Base-by-base conservation (phyloP, 1,140 invertebrate genomes). In the Drosophila azteca region DNA sequence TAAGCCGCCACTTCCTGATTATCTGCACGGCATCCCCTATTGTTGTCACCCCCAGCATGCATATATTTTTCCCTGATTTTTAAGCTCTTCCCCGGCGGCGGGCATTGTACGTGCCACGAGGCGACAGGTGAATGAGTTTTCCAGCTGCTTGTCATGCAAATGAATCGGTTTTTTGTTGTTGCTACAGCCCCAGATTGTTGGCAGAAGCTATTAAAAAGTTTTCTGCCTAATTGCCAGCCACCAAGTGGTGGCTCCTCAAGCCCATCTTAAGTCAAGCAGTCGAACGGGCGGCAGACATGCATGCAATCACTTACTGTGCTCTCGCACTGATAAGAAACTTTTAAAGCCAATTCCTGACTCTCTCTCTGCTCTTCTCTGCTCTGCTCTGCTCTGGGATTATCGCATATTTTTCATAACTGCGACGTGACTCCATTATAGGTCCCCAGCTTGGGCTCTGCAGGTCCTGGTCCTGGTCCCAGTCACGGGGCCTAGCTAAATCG, bases 361-460 rank as follows among this genome's bases (percentile, higher is more conserved):
- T 35, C 44, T 26, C 48, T 35, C 44, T 46, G 22, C 35, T 26
- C 15, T 26, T 8, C 17, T 41, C 65, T 39, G 31, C 9, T 15
- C 13, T 31, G 15, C 74, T 80, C 76, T 39, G 64, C 69, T 68
- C 35, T 0, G 52, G 87, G 82, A 78, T 87, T 87, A 87, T 83
- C 81, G 64, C 73, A 80, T 83, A 80, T 90, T 90, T 90, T 87
- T 83, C 79, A 90, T 79, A 90, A 90, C 75, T 83, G 82, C 77
- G 72, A 90, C 87, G 87, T 90, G 87, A 90, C 87, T 90, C 88
- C 79, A 90, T 90, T 90, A 90, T 76, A 68, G 65, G 64, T 59
- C 67, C 60, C 51, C 50, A 60, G 49, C 41, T 54, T 54, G 46
- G 52, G 15, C 53, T 39, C 29, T 49, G 35, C 39, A 17, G 31